These are phyloP conservation scores for Anoplopoma fimbria DNA, from an alignment of 2,113 vertebrate species.

Conservation along the genomic window DNA sequence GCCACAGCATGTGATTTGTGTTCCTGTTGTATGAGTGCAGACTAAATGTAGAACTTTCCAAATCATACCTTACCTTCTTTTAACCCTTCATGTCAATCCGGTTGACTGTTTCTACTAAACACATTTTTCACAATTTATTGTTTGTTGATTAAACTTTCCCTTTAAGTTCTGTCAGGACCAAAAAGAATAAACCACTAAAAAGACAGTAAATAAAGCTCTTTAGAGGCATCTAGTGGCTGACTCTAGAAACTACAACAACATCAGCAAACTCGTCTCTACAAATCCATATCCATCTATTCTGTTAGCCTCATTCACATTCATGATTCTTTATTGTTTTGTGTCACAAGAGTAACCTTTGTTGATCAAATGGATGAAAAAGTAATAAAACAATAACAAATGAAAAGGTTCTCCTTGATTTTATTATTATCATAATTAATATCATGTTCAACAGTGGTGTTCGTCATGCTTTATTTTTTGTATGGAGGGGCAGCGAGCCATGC, in stretches of 20 bases:
- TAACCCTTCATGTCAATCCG: not conserved
- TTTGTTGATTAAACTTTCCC: not conserved
- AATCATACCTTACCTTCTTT: not conserved
- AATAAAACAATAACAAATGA: slow-evolving; percentile 1
- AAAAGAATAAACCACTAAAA: not conserved
- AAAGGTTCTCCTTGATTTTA: too few relatives aligned
- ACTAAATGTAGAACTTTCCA: not conserved
- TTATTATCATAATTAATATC: too few relatives aligned
- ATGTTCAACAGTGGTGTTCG: not conserved
- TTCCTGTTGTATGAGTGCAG: not conserved
- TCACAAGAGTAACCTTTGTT: slow-evolving; percentile 1
- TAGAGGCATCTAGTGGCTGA: not conserved
- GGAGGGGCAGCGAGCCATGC: not conserved
- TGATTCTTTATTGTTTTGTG: not conserved
- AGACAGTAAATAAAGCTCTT: not conserved
- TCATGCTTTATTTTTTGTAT: not conserved
- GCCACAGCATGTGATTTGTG: not conserved
- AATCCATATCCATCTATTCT: not conserved
- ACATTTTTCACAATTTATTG: not conserved
- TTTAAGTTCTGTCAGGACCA: not conserved
- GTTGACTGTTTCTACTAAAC: not conserved
- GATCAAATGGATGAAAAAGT: slow-evolving; percentile 16
- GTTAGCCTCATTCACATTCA: not conserved
- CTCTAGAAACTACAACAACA: not conserved
- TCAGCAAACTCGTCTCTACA: not conserved